Evolutionary conservation across 2,888 invertebrate genomes (phyloP).

Genomic region (Drosophila antonietae): DNA sequence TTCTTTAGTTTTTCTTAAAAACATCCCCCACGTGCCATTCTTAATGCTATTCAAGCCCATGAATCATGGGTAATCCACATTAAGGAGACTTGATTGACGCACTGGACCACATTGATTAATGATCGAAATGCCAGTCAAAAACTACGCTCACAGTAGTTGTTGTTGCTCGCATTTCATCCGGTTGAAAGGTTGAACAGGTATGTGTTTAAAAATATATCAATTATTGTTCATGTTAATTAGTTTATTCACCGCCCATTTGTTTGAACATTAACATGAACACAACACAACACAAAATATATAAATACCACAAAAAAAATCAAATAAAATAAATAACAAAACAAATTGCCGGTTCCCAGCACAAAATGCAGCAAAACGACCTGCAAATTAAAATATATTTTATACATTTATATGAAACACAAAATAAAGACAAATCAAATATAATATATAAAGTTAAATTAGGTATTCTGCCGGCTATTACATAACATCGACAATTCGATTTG

Average conservation of each 20-base stretch:
- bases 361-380: conserved; percentile 22
- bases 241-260: conserved; percentile 65
- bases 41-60: conserved; percentile 26
- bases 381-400: conserved; percentile 10
- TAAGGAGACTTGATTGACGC: conserved; percentile 29
- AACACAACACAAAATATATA: conserved; percentile 10
- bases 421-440: neutral
- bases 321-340: neutral
- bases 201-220: conserved; percentile 36
- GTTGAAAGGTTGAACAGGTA: conserved; percentile 52
- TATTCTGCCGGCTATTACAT: conserved; percentile 61
- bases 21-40: neutral
- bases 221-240: conserved; percentile 66
- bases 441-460: neutral
- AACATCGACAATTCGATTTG: conserved; percentile 44
- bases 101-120: conserved; percentile 49
- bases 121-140: conserved; percentile 42
- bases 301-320: neutral
- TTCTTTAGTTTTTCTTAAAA: neutral
- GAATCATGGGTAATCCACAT: conserved; percentile 43
- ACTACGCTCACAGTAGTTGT: conserved; percentile 8
- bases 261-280: conserved; percentile 25
- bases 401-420: conserved; percentile 7
- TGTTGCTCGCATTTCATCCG: conserved; percentile 58
- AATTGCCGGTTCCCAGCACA: conserved; percentile 11